Evolutionary conservation across 1,140 invertebrate genomes (phyloP).

Genomic region (Eumaeus atala): DNA sequence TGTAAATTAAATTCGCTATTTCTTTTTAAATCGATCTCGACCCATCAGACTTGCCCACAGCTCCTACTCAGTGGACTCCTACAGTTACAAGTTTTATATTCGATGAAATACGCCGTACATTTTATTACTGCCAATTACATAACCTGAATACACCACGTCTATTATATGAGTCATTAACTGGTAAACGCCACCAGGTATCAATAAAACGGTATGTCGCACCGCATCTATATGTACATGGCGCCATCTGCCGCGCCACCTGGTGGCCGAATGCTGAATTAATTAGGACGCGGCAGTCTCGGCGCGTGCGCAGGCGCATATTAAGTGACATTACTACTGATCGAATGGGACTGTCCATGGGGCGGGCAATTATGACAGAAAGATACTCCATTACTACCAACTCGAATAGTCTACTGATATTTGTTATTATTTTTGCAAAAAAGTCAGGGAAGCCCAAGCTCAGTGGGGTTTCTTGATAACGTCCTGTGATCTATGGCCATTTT

Average conservation of each 20-base stretch:
- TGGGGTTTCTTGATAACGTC: no score
- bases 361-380: neutral
- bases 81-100: no score
- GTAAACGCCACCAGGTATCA: no score
- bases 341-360: neutral
- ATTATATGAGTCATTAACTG: neutral
- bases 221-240: conserved; percentile 14
- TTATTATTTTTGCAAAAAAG: neutral
- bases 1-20: no score
- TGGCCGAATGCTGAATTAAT: conserved; percentile 43
- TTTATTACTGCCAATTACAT: neutral
- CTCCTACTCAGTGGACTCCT: no score
- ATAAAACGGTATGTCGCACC: neutral
- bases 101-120: no score
- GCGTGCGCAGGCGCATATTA: conserved; percentile 22
- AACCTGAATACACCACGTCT: neutral
- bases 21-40: no score
- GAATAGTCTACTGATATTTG: neutral
- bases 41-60: no score
- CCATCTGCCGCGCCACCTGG: conserved; percentile 58
- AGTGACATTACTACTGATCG: neutral
- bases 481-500: no score
- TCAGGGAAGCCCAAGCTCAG: no score
- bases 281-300: conserved; percentile 33
- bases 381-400: neutral